Evolutionary conservation across 2,888 invertebrate genomes (phyloP), one percentile per base, ranked within the genome.

Genomic region (Pyrocoelia pectoralis): DNA sequence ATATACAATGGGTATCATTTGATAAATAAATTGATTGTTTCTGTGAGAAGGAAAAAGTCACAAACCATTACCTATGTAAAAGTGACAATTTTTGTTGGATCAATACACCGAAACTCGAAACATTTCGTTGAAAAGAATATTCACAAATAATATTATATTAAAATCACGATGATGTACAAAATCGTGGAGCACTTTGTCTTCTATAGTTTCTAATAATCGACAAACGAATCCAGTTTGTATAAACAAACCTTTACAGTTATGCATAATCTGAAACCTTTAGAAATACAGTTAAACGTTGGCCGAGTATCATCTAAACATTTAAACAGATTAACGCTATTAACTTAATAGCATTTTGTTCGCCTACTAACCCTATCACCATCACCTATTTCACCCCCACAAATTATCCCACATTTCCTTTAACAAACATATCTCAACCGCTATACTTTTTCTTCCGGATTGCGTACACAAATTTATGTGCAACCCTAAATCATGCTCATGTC

Each of bases 271-370:
- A 46, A 46, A 46, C 46, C 46, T 46, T n/a, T 10, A 15, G 46
- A 18, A 46, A 46, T 5, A 46, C 33, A 17, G 46, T 18, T 41
- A 41, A 38, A 5, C 41, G 15, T 43, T 43, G 41, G 41, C 12
- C 41, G 41, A 43, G 41, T 18, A 46, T 18, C 46, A 46, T 46
- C 46, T 46, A 17, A 18, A 46, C 46, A 10, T 46, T 17, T 17
- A 46, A 46, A 46, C 46, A 17, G 46, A 46, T 46, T 46, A 18
- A 46, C 46, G 46, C 46, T 46, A 46, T 46, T 46, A 46, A 17
- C 46, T 17, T 17, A 17, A 15, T 6, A 46, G 46, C 46, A 46
- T 10, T 46, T 46, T 46, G 46, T 46, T 46, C 46, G 18, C 8
- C 18, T 15, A 46, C 46, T 46, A 46, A 46, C 46, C 18, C 17